phyloP scores from a whole-genome alignment of 2,113 vertebrate genomes.

The Meleagris gallopavo region DNA sequence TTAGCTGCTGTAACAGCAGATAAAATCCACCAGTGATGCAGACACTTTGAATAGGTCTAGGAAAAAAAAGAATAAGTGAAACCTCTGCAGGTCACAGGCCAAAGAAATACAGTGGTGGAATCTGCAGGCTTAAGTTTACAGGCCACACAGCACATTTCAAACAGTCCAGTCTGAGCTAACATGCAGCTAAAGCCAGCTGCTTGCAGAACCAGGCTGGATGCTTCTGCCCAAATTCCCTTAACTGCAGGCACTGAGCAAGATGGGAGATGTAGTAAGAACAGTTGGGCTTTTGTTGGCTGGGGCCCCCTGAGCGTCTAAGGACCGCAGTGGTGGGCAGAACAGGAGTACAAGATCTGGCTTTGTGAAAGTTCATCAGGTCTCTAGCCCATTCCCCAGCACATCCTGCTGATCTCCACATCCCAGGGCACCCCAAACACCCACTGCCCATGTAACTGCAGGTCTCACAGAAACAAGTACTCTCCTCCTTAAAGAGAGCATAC shows the following conservation, averaged over 20 bases:
- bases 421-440: neutral
- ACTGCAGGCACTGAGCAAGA: neutral
- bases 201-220: neutral
- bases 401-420: neutral
- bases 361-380: neutral
- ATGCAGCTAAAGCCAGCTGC: neutral
- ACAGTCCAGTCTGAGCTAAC: neutral
- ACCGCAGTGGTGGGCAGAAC: neutral
- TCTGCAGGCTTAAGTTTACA: neutral
- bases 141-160: neutral
- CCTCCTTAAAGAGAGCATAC: neutral
- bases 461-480: neutral
- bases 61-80: neutral
- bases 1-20: neutral
- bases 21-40: constrained; percentile 6
- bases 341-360: neutral
- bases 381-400: fast-evolving
- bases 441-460: neutral
- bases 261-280: neutral
- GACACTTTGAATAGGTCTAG: neutral
- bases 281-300: neutral
- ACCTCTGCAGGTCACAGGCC: neutral
- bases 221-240: neutral
- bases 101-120: neutral
- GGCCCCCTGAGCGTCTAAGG: neutral